Conservation (phyloP, 2,888 invertebrate species). For the Nemapogon koenigi region DNA sequence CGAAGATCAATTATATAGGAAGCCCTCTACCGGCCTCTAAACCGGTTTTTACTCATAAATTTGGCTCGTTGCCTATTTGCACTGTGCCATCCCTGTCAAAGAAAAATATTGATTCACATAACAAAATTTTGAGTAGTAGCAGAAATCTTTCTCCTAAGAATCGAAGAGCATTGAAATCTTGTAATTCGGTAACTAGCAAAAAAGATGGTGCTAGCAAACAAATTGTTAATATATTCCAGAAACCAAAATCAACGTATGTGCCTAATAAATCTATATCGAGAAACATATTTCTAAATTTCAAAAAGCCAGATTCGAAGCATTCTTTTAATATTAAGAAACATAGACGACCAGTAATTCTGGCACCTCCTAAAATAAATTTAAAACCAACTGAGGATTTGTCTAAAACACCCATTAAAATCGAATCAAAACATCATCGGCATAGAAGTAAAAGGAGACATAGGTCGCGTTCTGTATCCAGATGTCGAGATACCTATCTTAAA, state of each 20-base stretch:
- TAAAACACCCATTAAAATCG: slow-evolving; percentile 47
- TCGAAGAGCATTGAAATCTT: slow-evolving; percentile 35
- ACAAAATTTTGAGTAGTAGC: slow-evolving; percentile 25
- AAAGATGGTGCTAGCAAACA: slow-evolving; percentile 39
- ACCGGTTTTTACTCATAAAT: slow-evolving; percentile 52
- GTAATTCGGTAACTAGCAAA: slow-evolving; percentile 27
- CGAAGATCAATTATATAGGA: slow-evolving; percentile 33
- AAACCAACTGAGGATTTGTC: slow-evolving; percentile 50
- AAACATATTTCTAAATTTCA: slow-evolving; percentile 55
- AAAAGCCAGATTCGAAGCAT: slow-evolving; percentile 45
- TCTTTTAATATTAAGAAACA: slow-evolving; percentile 61
- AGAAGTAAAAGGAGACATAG: slow-evolving; percentile 53
- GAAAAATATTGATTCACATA: slow-evolving; percentile 35
- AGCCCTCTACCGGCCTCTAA: slow-evolving; percentile 43
- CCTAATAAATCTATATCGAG: slow-evolving; percentile 50
- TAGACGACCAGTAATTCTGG: slow-evolving; percentile 57
- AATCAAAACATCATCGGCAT: slow-evolving; percentile 52
- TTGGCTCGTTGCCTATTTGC: slow-evolving; percentile 50
- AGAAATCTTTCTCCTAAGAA: slow-evolving; percentile 41
- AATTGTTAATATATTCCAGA: slow-evolving; percentile 46
- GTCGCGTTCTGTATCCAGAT: slow-evolving; percentile 51
- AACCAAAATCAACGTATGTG: slow-evolving; percentile 49
- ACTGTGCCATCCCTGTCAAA: slow-evolving; percentile 24
- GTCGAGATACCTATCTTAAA: slow-evolving; percentile 67
- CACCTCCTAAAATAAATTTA: slow-evolving; percentile 53